phyloP scores from a whole-genome alignment of 2,797 vertebrate species.

The Botia almorhae region DNA sequence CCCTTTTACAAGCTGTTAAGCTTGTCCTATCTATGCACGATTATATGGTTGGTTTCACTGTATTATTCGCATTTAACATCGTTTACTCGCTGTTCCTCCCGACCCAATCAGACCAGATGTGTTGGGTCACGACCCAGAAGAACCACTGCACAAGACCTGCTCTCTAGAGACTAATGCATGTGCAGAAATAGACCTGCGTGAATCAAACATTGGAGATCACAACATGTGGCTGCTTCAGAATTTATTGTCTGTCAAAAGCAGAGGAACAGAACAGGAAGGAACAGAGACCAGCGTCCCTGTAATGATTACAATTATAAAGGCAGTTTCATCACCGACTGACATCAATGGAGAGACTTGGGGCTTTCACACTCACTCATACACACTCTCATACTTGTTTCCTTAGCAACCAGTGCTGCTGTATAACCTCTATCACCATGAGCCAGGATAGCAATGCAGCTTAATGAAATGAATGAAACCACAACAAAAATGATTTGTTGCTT shows the following conservation, averaged over 20 bases:
- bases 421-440: not conserved
- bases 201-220: not conserved
- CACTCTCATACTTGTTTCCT: constrained; percentile 14
- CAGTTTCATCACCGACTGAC: constrained; percentile 30
- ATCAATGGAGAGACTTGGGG: not conserved
- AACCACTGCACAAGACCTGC: no score
- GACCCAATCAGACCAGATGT: not conserved
- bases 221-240: not conserved
- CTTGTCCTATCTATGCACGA: no score
- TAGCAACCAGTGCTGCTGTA: constrained; percentile 32
- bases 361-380: not conserved
- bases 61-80: no score
- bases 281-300: constrained; percentile 22
- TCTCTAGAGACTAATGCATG: not conserved
- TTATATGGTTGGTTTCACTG: no score
- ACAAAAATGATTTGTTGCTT: not conserved
- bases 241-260: not conserved
- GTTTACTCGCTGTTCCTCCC: no score
- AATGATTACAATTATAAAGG: constrained; percentile 43
- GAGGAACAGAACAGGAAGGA: constrained; percentile 27
- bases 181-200: constrained; percentile 17
- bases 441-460: constrained; percentile 16
- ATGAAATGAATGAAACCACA: constrained; percentile 1
- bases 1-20: no score
- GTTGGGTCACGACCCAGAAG: not conserved